Conservation (phyloP, 2,888 invertebrate species). For the Ormia ochracea region DNA sequence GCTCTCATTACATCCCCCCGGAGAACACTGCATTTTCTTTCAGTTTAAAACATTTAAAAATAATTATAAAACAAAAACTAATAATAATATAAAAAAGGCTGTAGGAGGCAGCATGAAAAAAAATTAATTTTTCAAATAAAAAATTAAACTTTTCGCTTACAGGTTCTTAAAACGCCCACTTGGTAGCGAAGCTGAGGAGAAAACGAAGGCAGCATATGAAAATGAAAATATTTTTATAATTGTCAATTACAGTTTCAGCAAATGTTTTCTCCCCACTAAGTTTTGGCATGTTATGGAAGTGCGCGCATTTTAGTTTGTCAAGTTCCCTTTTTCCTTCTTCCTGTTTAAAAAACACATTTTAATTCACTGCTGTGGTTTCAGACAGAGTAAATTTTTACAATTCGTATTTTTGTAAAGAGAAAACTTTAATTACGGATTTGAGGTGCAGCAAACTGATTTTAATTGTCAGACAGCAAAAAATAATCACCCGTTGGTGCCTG, state of each 20-base stretch:
- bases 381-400: too few species aligned
- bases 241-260: conserved; percentile 31
- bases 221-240: conserved; percentile 33
- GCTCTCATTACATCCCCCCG: background rate
- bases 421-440: too few species aligned
- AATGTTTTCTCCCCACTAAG: background rate
- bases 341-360: too few species aligned
- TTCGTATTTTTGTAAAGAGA: too few species aligned
- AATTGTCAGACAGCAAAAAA: background rate
- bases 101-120: background rate
- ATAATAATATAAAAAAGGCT: background rate
- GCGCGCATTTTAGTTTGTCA: too few species aligned
- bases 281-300: background rate
- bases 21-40: background rate
- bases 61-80: background rate
- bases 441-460: too few species aligned
- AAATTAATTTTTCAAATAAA: background rate
- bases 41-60: background rate
- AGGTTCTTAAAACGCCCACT: background rate
- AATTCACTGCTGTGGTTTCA: too few species aligned
- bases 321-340: too few species aligned
- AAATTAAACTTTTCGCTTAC: background rate
- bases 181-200: background rate
- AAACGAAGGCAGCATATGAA: background rate
- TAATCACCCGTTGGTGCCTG: background rate